These are phyloP conservation scores for sheep (Ovis aries) DNA, from an alignment of 2,113 vertebrate genomes.

Conservation along the genomic window DNA sequence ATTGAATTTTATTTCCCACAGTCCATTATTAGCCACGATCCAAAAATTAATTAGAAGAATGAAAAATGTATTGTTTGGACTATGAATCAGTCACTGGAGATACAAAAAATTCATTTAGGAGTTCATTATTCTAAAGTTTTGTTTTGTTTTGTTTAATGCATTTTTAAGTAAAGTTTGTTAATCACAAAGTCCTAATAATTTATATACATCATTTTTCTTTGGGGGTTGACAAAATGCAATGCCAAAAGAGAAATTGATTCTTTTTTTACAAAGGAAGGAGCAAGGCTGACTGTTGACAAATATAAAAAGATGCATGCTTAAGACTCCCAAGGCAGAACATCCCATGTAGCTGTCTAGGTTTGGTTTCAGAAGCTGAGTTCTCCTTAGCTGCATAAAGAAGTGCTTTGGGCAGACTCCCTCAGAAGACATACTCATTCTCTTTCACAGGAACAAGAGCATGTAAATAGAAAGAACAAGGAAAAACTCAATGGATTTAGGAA, in stretches of 20 bases:
- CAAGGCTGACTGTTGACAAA: background rate
- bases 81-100: background rate
- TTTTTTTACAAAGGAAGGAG: background rate
- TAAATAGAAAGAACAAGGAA: slow-evolving; percentile 3
- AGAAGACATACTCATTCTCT: background rate
- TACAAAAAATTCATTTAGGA: background rate
- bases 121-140: background rate
- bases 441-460: background rate
- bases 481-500: slow-evolving; percentile 32
- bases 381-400: background rate
- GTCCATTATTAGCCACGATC: background rate
- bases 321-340: accelerated
- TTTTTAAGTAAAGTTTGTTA: background rate
- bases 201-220: background rate
- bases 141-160: background rate
- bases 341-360: background rate
- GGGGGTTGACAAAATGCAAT: background rate
- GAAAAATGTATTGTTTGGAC: slow-evolving; percentile 1
- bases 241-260: background rate
- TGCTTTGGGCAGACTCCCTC: background rate
- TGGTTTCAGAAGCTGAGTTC: background rate
- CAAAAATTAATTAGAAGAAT: background rate
- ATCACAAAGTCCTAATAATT: background rate
- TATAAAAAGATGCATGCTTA: background rate
- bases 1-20: background rate